These are phyloP conservation scores for Sardina pilchardus DNA, from an alignment of 2,113 vertebrate species.

Conservation along the genomic window DNA sequence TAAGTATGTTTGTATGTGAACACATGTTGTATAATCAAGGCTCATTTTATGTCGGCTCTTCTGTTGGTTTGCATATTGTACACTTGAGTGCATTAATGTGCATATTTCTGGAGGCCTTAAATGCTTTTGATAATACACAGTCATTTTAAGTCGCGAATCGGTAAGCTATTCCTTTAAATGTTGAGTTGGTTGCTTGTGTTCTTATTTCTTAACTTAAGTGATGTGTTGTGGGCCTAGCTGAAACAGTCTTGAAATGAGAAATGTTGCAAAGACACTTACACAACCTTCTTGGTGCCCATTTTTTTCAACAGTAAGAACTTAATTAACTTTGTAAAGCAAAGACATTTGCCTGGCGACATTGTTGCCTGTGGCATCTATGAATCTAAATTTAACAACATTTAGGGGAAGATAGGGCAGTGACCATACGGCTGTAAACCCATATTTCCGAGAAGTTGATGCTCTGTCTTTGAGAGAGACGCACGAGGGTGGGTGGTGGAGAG, in stretches of 20 bases:
- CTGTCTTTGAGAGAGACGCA: not conserved
- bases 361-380: not conserved
- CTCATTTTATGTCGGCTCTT: not conserved
- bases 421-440: not conserved
- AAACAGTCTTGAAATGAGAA: not conserved
- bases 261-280: not conserved
- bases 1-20: not conserved
- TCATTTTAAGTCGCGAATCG: not conserved
- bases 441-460: not conserved
- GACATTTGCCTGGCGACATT: not conserved
- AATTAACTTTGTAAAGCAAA: not conserved
- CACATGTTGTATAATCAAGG: not conserved
- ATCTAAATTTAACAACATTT: not conserved
- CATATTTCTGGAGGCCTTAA: not conserved
- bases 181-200: not conserved
- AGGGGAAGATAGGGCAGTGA: not conserved
- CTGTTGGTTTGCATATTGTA: not conserved
- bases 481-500: not conserved
- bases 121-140: not conserved
- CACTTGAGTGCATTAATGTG: not conserved
- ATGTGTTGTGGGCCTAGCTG: not conserved
- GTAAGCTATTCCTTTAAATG: not conserved
- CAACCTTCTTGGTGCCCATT: not conserved
- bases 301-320: not conserved
- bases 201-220: not conserved